Evolutionary conservation across 2,888 invertebrate genomes (phyloP), one percentile per base, ranked within the genome.

Genomic region (Rhorus exstirpatorius): DNA sequence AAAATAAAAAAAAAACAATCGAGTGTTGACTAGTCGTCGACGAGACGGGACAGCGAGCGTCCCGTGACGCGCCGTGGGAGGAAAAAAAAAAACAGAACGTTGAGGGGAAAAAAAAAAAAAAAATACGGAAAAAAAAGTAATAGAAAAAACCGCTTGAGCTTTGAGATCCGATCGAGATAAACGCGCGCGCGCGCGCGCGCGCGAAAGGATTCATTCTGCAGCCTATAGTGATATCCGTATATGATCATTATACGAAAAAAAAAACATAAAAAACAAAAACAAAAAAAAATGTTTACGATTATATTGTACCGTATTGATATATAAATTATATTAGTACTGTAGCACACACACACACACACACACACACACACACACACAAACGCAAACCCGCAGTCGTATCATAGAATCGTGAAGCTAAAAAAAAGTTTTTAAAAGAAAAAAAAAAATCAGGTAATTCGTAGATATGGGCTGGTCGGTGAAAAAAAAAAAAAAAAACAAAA

Each of bases 181-280:
- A n/a, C n/a, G n/a, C n/a, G n/a, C n/a, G n/a, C n/a, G n/a, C n/a
- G n/a, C n/a, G n/a, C n/a, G n/a, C n/a, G 75, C 82, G 82, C 82
- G 82, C 82, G 82, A 82, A 75, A 79, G 79, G 82, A 82, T 82
- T 82, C 76, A 75, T 82, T 82, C 82, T 76, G 75, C 82, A 82
- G 82, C 79, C 79, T 82, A 81, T 81, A 82, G 82, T 76, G 82
- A 82, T 82, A 82, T 79, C 70, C 67, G 75, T 82, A 79, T 79
- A 82, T 79, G 75, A 75, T 82, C 71, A 83, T 79, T 79, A 78
- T 76, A 81, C 78, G 71, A n/a, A n/a, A n/a, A n/a, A n/a, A n/a
- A n/a, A n/a, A n/a, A n/a, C n/a, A n/a, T n/a, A n/a, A n/a, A n/a
- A n/a, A n/a, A n/a, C n/a, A n/a, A n/a, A n/a, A n/a, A n/a, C n/a